These are phyloP conservation scores for Galaxias olidus DNA, from an alignment of 2,797 vertebrate genomes.

Conservation along the genomic window DNA sequence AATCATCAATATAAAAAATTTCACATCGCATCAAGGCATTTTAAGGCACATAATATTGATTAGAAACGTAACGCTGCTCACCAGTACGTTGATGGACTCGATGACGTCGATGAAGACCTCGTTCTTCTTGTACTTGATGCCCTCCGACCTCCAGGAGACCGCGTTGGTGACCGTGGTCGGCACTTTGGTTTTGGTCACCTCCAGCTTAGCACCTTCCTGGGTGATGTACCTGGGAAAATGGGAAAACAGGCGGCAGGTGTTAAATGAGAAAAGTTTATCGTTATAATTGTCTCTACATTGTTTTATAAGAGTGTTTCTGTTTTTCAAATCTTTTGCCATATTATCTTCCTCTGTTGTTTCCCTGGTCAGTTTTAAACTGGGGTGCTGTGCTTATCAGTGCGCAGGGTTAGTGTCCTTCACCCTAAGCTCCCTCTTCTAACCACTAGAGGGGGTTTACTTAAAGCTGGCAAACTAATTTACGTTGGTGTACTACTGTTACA, in stretches of 20 bases:
- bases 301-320: too few relatives aligned
- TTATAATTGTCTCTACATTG: background rate
- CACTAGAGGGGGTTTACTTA: too few relatives aligned
- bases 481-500: too few relatives aligned
- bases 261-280: background rate
- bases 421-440: too few relatives aligned
- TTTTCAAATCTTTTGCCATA: too few relatives aligned
- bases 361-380: too few relatives aligned
- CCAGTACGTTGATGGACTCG: conserved; percentile 91
- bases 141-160: conserved; percentile 94
- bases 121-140: conserved; percentile 93
- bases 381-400: too few relatives aligned
- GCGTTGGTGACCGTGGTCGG: conserved; percentile 93
- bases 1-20: too few relatives aligned
- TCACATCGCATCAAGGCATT: too few relatives aligned
- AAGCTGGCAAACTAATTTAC: too few relatives aligned
- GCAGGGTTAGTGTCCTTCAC: too few relatives aligned
- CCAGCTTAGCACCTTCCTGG: conserved; percentile 88
- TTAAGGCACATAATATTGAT: background rate
- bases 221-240: conserved; percentile 85
- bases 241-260: background rate
- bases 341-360: too few relatives aligned
- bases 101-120: conserved; percentile 96
- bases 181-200: conserved; percentile 83
- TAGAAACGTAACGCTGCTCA: conserved; percentile 56